A percentile compares a stretch with the other conserved stretches of the same genome.
Conservation (phyloP, 2,797 vertebrate genomes). For the Chaetophractus vellerosus region DNA sequence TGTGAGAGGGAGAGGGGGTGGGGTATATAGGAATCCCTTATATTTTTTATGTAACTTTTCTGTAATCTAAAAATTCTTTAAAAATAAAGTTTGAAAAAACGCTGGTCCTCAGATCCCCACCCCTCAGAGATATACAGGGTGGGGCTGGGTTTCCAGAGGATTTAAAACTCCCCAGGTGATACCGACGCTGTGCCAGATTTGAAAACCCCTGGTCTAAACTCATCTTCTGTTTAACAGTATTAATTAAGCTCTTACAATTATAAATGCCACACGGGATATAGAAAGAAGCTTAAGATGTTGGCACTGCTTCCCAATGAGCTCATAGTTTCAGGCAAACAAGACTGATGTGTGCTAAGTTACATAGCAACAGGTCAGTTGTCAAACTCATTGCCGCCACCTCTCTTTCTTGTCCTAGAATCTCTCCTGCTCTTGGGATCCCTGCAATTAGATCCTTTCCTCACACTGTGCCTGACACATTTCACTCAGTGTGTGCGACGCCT, state of each 20-base stretch:
- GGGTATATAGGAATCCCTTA: too few species aligned
- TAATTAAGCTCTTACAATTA: background rate
- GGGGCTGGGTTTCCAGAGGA: background rate
- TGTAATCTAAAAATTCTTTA: too few species aligned
- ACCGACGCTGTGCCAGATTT: background rate
- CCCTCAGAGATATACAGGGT: background rate
- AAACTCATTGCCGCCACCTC: background rate
- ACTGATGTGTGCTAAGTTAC: background rate
- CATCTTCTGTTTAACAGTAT: background rate
- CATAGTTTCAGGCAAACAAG: constrained; percentile 13
- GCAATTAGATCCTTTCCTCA: background rate
- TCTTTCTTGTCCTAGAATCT: background rate
- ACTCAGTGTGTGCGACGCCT: background rate
- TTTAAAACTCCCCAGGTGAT: background rate
- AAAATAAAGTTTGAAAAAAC: background rate
- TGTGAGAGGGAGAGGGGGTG: too few species aligned
- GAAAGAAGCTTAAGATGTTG: background rate
- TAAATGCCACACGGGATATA: background rate
- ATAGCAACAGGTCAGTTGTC: background rate
- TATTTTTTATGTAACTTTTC: too few species aligned
- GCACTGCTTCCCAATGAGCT: background rate
- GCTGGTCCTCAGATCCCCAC: background rate
- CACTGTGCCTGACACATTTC: background rate
- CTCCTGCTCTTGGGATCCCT: background rate
- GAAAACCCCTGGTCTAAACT: background rate